These are phyloP conservation scores for Cheirogaleus major DNA, from an alignment of 2,797 vertebrate species.

Conservation along the genomic window DNA sequence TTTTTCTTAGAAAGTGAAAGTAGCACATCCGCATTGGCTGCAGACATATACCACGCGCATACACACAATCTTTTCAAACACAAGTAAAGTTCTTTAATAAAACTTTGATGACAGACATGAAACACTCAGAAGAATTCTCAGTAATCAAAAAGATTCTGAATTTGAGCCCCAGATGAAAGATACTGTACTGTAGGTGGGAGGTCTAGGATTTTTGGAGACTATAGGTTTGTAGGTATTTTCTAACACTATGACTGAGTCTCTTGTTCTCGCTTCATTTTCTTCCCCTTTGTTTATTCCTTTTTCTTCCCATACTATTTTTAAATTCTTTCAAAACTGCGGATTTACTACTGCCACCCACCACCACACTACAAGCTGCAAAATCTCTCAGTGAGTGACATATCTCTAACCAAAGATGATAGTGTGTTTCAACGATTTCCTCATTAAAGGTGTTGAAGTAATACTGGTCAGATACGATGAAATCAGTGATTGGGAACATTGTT, in stretches of 20 bases:
- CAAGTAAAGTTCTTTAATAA: slow-evolving; percentile 38
- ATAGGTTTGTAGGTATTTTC: slow-evolving; percentile 11
- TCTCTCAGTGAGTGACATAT: background rate
- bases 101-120: slow-evolving; percentile 62
- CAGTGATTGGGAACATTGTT: background rate
- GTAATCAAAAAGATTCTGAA: slow-evolving; percentile 31
- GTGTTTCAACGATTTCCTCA: background rate
- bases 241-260: background rate
- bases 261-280: slow-evolving; percentile 16
- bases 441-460: background rate
- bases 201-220: background rate
- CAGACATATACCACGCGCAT: background rate
- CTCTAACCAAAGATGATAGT: background rate
- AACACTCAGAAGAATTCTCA: slow-evolving; percentile 38
- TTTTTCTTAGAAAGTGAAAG: slow-evolving; percentile 15
- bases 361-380: background rate
- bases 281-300: background rate
- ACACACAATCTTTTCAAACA: slow-evolving; percentile 33
- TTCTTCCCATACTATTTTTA: background rate
- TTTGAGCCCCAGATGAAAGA: slow-evolving; percentile 56
- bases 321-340: background rate
- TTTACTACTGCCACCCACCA: background rate
- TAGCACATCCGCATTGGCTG: background rate
- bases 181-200: background rate
- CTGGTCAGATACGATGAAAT: background rate